Percentiles rank a stretch among this genome's conserved stretches.
These are phyloP conservation scores for Coranthus polyacanthus DNA, from an alignment of 2,797 vertebrate species.

Conservation along the genomic window DNA sequence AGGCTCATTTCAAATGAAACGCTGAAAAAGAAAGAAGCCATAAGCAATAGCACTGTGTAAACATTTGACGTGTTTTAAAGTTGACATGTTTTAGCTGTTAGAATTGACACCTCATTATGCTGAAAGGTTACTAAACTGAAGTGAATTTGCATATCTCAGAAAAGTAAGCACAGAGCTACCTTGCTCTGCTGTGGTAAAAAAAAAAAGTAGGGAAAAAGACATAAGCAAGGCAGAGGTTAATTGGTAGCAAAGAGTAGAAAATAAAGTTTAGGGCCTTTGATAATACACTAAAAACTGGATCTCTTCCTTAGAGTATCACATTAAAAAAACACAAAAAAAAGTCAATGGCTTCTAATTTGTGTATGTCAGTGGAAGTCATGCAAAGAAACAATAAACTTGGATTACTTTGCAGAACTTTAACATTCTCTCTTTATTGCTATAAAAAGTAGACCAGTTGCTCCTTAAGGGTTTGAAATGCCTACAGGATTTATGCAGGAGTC, in stretches of 20 bases:
- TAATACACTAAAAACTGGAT: background rate
- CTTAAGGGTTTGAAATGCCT: conserved; percentile 75
- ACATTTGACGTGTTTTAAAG: background rate
- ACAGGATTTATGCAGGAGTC: conserved; percentile 64
- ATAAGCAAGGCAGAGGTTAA: background rate
- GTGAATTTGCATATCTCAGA: conserved; percentile 7
- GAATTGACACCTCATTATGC: background rate
- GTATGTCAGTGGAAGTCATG: background rate
- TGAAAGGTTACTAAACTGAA: background rate
- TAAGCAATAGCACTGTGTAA: background rate
- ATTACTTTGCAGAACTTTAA: conserved; percentile 2
- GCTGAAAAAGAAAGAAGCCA: background rate
- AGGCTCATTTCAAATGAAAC: background rate
- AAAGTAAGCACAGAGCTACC: background rate
- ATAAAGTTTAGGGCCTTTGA: background rate
- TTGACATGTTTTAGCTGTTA: background rate
- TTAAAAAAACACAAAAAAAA: background rate
- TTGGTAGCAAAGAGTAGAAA: conserved; percentile 3
- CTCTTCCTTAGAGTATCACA: no score
- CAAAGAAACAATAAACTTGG: background rate
- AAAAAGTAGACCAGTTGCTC: conserved; percentile 66
- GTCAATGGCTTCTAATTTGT: background rate
- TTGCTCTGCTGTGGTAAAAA: background rate
- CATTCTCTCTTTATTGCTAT: conserved; percentile 27
- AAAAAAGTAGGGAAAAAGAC: background rate